Base-by-base conservation (phyloP, 2,113 vertebrate genomes). In the Melozone crissalis region DNA sequence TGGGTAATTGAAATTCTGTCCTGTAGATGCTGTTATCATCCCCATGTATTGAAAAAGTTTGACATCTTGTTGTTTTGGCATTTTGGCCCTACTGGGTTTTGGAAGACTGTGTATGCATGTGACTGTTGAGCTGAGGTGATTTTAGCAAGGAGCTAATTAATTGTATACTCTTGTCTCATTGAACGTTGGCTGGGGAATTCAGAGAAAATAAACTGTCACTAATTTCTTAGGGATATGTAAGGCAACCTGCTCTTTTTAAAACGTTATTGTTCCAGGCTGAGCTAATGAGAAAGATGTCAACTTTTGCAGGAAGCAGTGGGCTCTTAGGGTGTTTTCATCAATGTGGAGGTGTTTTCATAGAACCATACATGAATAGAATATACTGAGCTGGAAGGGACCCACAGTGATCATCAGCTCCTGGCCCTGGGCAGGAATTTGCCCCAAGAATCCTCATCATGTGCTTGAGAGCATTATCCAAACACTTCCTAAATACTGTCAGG, bases 181-280 rank as follows among this genome's bases (percentile, higher is more conserved):
- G 37, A 31, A 4, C 61, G 37, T 87, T 92, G 80, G 46, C 65
- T 87, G 58, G 65, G 73, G 65, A 93, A 87, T 49, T 46, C 68
- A 81, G 76, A 89, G 88, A 93, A 96, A 91, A 91, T 35, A 91
- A 94, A 57, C 57, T 93, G 73, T 61, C 85, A 84, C 61, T 89
- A 57, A 55, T 74, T 83, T 94, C 59, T 51, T 65, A 57, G 65
- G 67, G 75, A 57, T 85, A 31, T 91, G 55, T 93, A 59, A 51
- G 46, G 51, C 58, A 89, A 89, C 55, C 28, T 95, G 67, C 47
- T 85, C 63, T 80, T 85, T 90, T 69, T 71, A 69, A 82, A 69
- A 71, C 74, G 51, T 71, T 94, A 28, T 90, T 81, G 41, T 84
- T 96, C 24, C 28, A 78, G 47, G 44, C 35, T 72, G 57, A 89